Conservation (phyloP, 1,140 invertebrate genomes). For the Drosophila pandora region DNA sequence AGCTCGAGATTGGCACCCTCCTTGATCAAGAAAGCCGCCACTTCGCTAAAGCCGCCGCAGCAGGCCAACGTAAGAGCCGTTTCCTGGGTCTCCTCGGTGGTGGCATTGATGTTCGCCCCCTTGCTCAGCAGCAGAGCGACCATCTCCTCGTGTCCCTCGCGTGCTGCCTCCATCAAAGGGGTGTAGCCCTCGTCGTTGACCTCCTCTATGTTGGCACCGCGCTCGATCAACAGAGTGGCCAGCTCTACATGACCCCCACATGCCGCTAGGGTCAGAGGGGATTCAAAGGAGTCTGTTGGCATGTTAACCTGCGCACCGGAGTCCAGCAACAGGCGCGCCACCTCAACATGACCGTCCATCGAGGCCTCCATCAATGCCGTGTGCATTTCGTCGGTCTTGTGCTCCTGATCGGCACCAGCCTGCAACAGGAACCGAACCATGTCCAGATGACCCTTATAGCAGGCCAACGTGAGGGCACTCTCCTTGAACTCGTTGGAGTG, state of each 20-base stretch:
- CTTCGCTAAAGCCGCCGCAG: conserved; percentile 98
- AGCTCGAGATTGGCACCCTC: conserved; percentile 97
- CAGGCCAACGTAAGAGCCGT: conserved; percentile 98
- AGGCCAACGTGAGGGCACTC: conserved; percentile 96
- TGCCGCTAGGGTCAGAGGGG: conserved; percentile 97
- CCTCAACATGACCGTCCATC: conserved; percentile 99
- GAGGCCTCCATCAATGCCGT: conserved; percentile 99
- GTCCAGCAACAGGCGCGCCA: conserved; percentile 95
- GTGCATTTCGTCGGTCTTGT: conserved; percentile 99
- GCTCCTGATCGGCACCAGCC: conserved; percentile 97
- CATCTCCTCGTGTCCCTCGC: conserved; percentile 99
- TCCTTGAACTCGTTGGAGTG: conserved; percentile 99
- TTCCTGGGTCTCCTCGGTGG: conserved; percentile 99
- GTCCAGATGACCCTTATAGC: conserved; percentile 98
- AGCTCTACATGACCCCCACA: conserved; percentile 99
- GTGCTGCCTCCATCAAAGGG: conserved; percentile 98
- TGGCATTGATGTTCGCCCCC: conserved; percentile 98
- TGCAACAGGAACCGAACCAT: conserved; percentile 98
- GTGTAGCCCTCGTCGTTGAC: conserved; percentile 99
- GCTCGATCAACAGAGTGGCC: conserved; percentile 96
- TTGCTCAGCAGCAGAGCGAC: conserved; percentile 96
- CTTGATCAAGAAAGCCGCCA: conserved; percentile 98
- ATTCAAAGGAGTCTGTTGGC: conserved; percentile 99
- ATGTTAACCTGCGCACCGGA: conserved; percentile 99
- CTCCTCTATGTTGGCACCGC: conserved; percentile 99